phyloP scores from a whole-genome alignment of 2,888 invertebrate genomes.

The Heliothis peltigera region DNA sequence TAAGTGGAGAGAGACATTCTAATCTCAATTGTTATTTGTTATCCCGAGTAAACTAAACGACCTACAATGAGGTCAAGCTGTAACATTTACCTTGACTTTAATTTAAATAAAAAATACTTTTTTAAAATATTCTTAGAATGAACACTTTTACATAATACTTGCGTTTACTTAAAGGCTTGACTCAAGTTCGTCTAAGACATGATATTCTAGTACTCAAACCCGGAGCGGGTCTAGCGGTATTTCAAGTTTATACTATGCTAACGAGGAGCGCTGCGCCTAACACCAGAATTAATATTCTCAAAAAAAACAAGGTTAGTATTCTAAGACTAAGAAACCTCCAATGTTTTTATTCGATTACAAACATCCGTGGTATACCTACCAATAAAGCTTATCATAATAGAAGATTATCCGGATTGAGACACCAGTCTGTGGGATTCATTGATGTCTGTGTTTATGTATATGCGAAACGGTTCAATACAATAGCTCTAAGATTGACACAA shows the following conservation, averaged over 20 bases:
- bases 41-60: no score
- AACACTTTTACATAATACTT: neutral
- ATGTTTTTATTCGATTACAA: constrained; percentile 27
- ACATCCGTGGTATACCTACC: neutral
- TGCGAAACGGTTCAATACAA: neutral
- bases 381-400: constrained; percentile 22
- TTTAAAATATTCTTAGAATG: neutral
- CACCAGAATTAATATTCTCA: constrained; percentile 1
- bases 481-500: neutral
- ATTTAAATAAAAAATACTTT: no score
- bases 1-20: neutral
- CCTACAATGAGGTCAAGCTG: no score
- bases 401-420: constrained; percentile 37
- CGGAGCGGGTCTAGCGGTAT: neutral
- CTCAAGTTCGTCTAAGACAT: neutral
- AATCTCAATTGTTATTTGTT: neutral
- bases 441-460: constrained; percentile 11
- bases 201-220: neutral
- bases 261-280: neutral
- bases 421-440: constrained; percentile 15
- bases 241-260: constrained; percentile 11
- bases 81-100: no score
- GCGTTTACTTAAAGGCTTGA: neutral
- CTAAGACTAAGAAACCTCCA: neutral
- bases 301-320: constrained; percentile 20